Evolutionary conservation across 1,140 invertebrate genomes (phyloP), one percentile per base, ranked within the genome.

Genomic region (Ephestia elutella): DNA sequence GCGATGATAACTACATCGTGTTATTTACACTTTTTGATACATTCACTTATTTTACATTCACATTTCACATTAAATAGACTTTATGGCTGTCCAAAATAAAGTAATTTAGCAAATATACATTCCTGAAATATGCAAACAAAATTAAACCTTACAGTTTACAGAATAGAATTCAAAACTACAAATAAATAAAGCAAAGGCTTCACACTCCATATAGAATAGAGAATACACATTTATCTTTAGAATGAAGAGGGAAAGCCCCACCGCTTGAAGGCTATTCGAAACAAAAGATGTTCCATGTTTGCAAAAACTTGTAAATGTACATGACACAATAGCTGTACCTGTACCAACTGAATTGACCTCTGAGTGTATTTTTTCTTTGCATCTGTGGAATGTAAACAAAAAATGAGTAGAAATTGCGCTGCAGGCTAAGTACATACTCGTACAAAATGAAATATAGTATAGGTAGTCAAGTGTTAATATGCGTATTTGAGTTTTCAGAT

Each of bases 241-340:
- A n/a, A 72, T 70, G 66, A 80, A 72, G 67, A 66, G 60, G 61
- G 54, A 72, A 70, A 69, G 65, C 63, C 67, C 56, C 59, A 70
- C 64, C 65, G 38, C 56, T 53, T 4, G 62, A 65, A 67, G 68
- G 62, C 38, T 69, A 66, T 63, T 68, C 60, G 60, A 66, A 66
- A 75, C 70, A 70, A 75, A 70, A 75, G 69, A 69, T 57, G 70
- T 65, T 73, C 56, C 35, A 56, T 38, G 57, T 63, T 66, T 62
- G 48, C 60, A 60, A 70, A 70, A 53, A 38, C 32, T n/a, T n/a
- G 21, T 3, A 25, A 2, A 13, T 44, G 38, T 44, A 15, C 2
- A 8, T 44, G 15, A 70, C 68, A 73, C 66, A 72, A 71, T 66
- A 49, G 56, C 15, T 48, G 48, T n/a, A n/a, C n/a, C n/a, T n/a